Base-by-base conservation (phyloP, 2,113 vertebrate species). In the Opisthocomus hoazin region DNA sequence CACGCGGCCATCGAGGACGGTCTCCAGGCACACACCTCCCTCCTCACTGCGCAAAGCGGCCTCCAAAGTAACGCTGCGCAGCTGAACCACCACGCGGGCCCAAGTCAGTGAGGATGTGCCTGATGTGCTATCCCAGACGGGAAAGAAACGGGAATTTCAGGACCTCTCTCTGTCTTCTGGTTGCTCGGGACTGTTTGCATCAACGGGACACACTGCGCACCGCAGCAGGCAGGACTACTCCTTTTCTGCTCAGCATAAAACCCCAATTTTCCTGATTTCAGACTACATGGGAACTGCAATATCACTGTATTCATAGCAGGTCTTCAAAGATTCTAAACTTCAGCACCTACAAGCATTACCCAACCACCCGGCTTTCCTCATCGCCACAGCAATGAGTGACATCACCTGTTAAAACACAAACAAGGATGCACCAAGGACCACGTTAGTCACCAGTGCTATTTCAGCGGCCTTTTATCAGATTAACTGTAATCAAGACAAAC, bases 211-310 rank as follows among this genome's bases (percentile, higher is more conserved):
- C 32, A 3, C 37, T 6, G 8, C 29, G 27, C 69, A 43, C 13
- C 0, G 0, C 45, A n/a, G 45, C 29, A 12, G 39, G 65, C 27
- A 69, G 11, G 8, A 51, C 0, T 0, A 2, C 8, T 81, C 77
- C 32, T 84, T 5, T 34, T 4, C 48, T 18, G 18, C 14, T 1
- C 1, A 70, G 34, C 15, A 17, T 1, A 57, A 74, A 60, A 4
- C 13, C 27, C 41, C 68, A 20, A 6, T 36, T 60, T 37, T 20
- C 27, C 53, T 22, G 19, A 68, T 60, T 41, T 36, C 50, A 32
- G 32, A 23, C 32, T 43, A 34, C 45, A 46, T 0, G 0, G 46
- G n/a, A 77, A 57, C 70, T 26, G 32, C 15, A 64, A 0, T 5
- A 64, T 12, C 41, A 4, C 41, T 45, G 21, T 10, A 57, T 23